Evolutionary conservation across 2,888 invertebrate species (phyloP), one percentile per base, ranked within the genome.

Genomic region (Pimpla rufipes): DNA sequence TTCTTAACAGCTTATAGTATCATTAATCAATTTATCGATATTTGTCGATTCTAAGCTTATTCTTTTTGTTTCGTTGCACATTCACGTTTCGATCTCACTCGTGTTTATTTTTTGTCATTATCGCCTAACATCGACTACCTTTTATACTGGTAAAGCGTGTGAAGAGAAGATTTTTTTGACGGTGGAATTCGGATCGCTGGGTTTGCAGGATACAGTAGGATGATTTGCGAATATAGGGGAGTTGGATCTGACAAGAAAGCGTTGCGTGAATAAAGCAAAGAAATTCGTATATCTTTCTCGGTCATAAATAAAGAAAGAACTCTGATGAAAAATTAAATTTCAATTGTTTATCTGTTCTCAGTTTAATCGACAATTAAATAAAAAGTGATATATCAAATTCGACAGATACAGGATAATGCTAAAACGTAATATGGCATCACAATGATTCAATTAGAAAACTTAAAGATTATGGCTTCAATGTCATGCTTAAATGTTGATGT

Each of bases 1-100:
- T 85, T 79, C 79, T 78, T 74, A 73, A 83, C 50, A 59, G 21
- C 71, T 85, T 83, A 82, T 75, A 81, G 80, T 85, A 83, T 85
- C 77, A 78, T 82, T 84, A 85, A 70, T 76, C 67, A 79, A 85
- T 75, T 79, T 76, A 81, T 85, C 79, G 81, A 82, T 87, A 81
- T 79, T 70, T 81, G 64, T 81, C 79, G 80, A 81, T 73, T 79
- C 70, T 79, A 75, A 66, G 62, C 21, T 77, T 79, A 73, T 62
- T 81, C n/a, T 76, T 84, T 82, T 68, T 85, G 85, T 87, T 91
- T 92, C 92, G 92, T 92, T 92, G 92, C 92, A 88, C 88, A 89
- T 90, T 90, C 89, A 90, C 90, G 88, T 85, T 88, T 89, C 78
- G 74, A 84, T 91, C 91, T 90, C 89, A 91, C 90, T 92, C 89